Evolutionary conservation across 2,113 vertebrate species (phyloP).

Genomic region (Dermatemys mawii): DNA sequence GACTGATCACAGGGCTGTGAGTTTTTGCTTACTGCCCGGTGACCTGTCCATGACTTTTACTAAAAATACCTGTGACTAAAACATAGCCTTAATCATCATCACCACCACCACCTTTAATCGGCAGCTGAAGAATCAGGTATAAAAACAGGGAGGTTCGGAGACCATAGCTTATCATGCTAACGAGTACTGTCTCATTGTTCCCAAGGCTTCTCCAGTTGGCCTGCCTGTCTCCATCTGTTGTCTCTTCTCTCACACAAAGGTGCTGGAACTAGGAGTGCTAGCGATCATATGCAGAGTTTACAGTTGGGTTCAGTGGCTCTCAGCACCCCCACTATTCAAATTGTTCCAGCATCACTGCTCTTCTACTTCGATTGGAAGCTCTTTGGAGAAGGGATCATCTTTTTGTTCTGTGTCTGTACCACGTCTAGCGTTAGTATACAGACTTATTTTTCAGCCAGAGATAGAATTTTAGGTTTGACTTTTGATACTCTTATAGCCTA

Average conservation of each 20-base stretch:
- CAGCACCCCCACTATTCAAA: no score
- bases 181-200: not conserved
- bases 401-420: not conserved
- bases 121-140: not conserved
- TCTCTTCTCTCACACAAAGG: not conserved
- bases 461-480: no score
- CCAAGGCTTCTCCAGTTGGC: not conserved
- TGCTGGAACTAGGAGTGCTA: no score
- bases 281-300: no score
- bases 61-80: no score
- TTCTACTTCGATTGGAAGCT: not conserved
- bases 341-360: not conserved
- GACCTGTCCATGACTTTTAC: no score
- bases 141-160: not conserved
- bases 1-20: no score
- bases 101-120: not conserved
- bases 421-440: not conserved
- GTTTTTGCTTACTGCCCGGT: no score
- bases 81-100: not conserved
- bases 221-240: not conserved
- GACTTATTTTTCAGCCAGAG: no score
- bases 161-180: not conserved
- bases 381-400: not conserved
- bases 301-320: no score
- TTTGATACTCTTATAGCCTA: no score